These are phyloP conservation scores for Drosophila dives DNA, from an alignment of 2,888 invertebrate genomes.

Conservation along the genomic window DNA sequence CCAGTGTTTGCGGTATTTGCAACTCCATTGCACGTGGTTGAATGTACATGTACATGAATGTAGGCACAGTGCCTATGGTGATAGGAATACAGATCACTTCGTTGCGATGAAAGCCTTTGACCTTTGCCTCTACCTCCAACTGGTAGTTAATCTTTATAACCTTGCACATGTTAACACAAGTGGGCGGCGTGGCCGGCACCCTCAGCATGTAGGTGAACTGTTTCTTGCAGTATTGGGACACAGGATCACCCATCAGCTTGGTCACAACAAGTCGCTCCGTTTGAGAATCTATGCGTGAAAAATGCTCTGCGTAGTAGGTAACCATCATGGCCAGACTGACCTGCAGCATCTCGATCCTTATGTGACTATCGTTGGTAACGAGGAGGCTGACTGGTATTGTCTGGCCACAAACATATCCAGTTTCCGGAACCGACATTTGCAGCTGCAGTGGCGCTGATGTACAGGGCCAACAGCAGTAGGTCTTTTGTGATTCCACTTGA, in stretches of 20 bases:
- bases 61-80: slow-evolving; percentile 82
- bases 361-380: slow-evolving; percentile 87
- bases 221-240: slow-evolving; percentile 68
- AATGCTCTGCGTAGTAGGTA: slow-evolving; percentile 56
- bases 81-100: slow-evolving; percentile 71
- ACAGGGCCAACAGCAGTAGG: slow-evolving; percentile 81
- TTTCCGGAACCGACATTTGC: slow-evolving; percentile 71
- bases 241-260: slow-evolving; percentile 65
- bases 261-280: slow-evolving; percentile 66
- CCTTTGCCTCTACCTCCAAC: slow-evolving; percentile 74
- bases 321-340: slow-evolving; percentile 75
- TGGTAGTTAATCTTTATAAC: slow-evolving; percentile 80
- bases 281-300: slow-evolving; percentile 33
- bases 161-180: slow-evolving; percentile 73
- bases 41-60: slow-evolving; percentile 14
- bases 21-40: slow-evolving; percentile 34
- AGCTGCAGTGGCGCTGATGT: slow-evolving; percentile 72
- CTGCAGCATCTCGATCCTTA: slow-evolving; percentile 82
- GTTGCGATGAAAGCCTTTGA: slow-evolving; percentile 72
- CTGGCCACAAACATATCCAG: slow-evolving; percentile 83
- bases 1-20: slow-evolving; percentile 17
- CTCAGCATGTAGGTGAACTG: slow-evolving; percentile 67
- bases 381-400: slow-evolving; percentile 82
- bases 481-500: slow-evolving; percentile 63
- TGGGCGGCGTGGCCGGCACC: slow-evolving; percentile 82